Percentiles rank a stretch among this genome's conserved stretches.
Evolutionary conservation across 2,797 vertebrate species (phyloP).

Genomic region (Pogonophryne albipinna): DNA sequence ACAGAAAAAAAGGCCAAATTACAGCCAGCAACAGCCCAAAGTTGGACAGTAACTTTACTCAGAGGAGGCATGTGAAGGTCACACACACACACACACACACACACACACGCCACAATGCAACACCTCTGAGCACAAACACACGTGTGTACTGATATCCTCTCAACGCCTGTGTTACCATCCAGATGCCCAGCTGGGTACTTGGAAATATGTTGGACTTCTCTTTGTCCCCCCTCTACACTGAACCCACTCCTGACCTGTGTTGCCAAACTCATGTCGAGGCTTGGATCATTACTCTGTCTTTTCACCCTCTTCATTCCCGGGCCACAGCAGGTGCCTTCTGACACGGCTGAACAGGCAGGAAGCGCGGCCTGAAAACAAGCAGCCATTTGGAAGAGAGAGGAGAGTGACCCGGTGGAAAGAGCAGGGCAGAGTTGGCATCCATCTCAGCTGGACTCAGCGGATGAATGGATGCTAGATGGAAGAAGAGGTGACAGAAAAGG

Average conservation of each 20-base stretch:
- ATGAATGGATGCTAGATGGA: neutral
- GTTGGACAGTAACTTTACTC: slow-evolving; percentile 8
- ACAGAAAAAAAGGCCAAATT: neutral
- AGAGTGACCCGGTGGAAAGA: slow-evolving; percentile 22
- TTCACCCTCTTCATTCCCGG: slow-evolving; percentile 27
- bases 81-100: neutral
- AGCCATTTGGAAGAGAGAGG: slow-evolving; percentile 41
- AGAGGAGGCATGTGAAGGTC: slow-evolving; percentile 22
- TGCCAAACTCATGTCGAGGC: slow-evolving; percentile 32
- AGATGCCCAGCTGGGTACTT: slow-evolving; percentile 45
- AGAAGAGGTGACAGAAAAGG: neutral
- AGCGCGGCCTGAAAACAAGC: slow-evolving; percentile 29
- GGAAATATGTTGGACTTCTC: slow-evolving; percentile 33
- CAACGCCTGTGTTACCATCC: slow-evolving; percentile 26
- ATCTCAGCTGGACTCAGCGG: neutral
- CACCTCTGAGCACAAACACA: slow-evolving; percentile 11
- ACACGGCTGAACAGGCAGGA: slow-evolving; percentile 31
- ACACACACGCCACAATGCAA: neutral
- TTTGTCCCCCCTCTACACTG: slow-evolving; percentile 32
- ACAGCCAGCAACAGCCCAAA: neutral
- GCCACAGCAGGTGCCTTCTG: slow-evolving; percentile 40
- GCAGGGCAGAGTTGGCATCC: slow-evolving; percentile 17
- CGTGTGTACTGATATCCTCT: slow-evolving; percentile 6
- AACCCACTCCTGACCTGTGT: slow-evolving; percentile 23
- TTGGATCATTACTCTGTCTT: slow-evolving; percentile 29